Percentiles rank a stretch among this genome's conserved stretches.
Evolutionary conservation across 2,797 vertebrate genomes (phyloP).

Genomic region (Falco rusticolus): DNA sequence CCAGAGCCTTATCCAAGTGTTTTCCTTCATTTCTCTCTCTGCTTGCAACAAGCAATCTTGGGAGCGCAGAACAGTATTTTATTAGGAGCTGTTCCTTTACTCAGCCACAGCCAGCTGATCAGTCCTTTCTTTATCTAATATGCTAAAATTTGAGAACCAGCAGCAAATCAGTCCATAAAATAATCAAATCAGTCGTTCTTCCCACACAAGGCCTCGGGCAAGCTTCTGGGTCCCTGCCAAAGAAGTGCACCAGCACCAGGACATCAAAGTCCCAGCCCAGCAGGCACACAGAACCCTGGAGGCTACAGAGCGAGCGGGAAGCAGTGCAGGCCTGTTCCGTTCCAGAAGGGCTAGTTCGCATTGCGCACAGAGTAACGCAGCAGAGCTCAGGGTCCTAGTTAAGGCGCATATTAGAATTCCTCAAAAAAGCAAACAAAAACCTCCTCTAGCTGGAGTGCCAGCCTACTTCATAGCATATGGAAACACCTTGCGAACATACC

Average conservation of each 20-base stretch:
- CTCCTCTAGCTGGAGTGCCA: neutral
- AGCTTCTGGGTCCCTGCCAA: neutral
- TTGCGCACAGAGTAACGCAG: neutral
- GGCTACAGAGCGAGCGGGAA: neutral
- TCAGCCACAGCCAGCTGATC: neutral
- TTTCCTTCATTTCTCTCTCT: neutral
- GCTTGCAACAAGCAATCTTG: neutral
- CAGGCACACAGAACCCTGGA: neutral
- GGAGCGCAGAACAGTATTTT: neutral
- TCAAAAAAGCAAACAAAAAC: neutral
- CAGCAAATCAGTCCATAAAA: neutral
- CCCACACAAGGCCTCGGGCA: fast-evolving
- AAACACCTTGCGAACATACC: neutral
- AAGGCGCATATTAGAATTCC: neutral
- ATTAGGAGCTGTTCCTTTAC: neutral
- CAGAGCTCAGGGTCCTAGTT: neutral
- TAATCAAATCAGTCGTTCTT: neutral
- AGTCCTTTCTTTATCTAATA: neutral
- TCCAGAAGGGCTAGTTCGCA: neutral
- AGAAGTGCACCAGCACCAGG: neutral
- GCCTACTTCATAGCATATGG: fast-evolving
- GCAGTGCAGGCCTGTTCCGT: fast-evolving
- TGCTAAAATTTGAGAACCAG: neutral
- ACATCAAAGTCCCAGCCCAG: neutral
- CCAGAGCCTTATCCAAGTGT: neutral